A percentile compares a stretch with the other conserved stretches of the same genome.
Conservation (phyloP, 2,797 vertebrate species). For the Chanos chanos region DNA sequence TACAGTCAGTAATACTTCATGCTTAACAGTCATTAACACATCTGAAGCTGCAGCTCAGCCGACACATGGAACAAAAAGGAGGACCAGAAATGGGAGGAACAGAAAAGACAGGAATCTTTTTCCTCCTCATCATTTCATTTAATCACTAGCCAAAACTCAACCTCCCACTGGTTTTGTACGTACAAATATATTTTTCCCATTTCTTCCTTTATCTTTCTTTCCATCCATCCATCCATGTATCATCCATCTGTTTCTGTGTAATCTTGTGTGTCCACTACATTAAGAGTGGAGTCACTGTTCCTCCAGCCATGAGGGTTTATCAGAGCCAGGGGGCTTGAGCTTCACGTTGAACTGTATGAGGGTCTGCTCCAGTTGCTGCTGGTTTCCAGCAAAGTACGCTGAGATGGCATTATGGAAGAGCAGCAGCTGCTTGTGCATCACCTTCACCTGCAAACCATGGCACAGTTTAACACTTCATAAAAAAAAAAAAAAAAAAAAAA, state of each 20-base stretch:
- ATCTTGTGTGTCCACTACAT: slow-evolving; percentile 27
- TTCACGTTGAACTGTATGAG: slow-evolving; percentile 95
- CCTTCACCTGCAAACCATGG: slow-evolving; percentile 83
- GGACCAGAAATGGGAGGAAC: too few species aligned
- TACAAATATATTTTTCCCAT: too few species aligned
- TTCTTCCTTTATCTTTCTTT: neutral
- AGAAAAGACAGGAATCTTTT: too few species aligned
- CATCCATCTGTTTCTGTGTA: slow-evolving; percentile 9
- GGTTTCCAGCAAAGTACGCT: slow-evolving; percentile 97
- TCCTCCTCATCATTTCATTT: neutral
- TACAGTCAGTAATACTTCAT: too few species aligned
- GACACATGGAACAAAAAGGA: too few species aligned
- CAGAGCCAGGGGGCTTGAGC: slow-evolving; percentile 85
- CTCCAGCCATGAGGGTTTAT: slow-evolving; percentile 98
- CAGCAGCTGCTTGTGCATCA: slow-evolving; percentile 98
- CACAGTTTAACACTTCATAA: too few species aligned
- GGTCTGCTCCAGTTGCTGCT: slow-evolving; percentile 97
- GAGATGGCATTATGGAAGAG: slow-evolving; percentile 98
- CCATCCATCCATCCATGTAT: slow-evolving; percentile 6
- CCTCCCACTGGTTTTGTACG: too few species aligned
- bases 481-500: too few species aligned
- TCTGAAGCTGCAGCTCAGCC: too few species aligned
- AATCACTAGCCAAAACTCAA: too few species aligned
- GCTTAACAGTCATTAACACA: too few species aligned
- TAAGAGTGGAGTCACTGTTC: slow-evolving; percentile 77